These are phyloP conservation scores for Scaptodrosophila latifasciaeformis DNA, from an alignment of 2,888 invertebrate species.

Conservation along the genomic window DNA sequence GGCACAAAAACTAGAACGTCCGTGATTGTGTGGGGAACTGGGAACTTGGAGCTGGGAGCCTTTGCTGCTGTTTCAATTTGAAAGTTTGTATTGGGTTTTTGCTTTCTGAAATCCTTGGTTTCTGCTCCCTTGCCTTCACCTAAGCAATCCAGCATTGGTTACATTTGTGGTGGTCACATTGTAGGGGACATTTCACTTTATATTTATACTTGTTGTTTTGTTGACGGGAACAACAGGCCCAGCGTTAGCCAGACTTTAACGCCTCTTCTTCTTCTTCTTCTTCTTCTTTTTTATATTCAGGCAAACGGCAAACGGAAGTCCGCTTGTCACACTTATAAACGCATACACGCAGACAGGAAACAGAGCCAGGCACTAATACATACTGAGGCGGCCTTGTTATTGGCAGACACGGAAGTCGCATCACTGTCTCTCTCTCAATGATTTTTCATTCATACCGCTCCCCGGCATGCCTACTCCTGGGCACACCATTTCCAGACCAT, in stretches of 20 bases:
- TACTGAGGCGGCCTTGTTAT: conserved; percentile 27
- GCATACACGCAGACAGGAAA: too few species aligned
- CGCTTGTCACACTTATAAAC: conserved; percentile 56
- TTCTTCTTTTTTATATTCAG: conserved; percentile 37
- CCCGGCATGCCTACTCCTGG: too few species aligned
- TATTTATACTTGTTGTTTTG: too few species aligned
- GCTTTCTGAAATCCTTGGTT: conserved; percentile 39
- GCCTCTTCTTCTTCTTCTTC: conserved; percentile 34
- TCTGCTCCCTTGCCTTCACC: too few species aligned
- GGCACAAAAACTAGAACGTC: background rate
- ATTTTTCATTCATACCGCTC: too few species aligned
- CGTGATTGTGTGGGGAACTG: background rate
- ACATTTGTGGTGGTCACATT: background rate
- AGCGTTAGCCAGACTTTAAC: too few species aligned
- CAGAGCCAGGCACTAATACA: too few species aligned
- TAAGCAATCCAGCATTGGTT: conserved; percentile 40
- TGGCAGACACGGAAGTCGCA: conserved; percentile 24
- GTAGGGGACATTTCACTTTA: background rate
- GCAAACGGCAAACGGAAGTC: conserved; percentile 47
- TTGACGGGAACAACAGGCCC: too few species aligned
- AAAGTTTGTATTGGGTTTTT: conserved; percentile 55
- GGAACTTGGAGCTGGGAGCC: too few species aligned
- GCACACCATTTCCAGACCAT: conserved; percentile 25
- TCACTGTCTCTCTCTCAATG: too few species aligned
- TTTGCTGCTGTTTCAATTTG: conserved; percentile 45